phyloP scores from a whole-genome alignment of 1,140 invertebrate genomes.

The Helicoverpa zea region DNA sequence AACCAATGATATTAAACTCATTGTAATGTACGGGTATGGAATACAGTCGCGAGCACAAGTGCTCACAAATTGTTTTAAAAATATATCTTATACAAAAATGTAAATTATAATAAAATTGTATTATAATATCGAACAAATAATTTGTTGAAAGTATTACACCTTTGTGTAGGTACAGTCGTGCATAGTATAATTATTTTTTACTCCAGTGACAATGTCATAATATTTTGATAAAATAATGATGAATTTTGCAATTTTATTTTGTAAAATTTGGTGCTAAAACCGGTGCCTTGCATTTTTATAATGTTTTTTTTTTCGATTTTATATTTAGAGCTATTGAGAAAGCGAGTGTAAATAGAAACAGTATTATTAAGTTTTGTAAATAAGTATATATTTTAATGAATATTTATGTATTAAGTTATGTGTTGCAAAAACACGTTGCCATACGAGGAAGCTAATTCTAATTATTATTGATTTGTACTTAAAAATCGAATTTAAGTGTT shows the following conservation, averaged over 20 bases:
- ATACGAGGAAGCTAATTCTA: slow-evolving; percentile 60
- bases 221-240: neutral
- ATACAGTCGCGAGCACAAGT: slow-evolving; percentile 17
- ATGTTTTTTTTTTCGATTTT: slow-evolving; percentile 48
- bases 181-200: slow-evolving; percentile 20
- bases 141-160: neutral
- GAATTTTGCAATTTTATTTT: slow-evolving; percentile 11
- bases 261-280: slow-evolving; percentile 53
- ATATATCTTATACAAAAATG: slow-evolving; percentile 16
- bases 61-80: slow-evolving; percentile 29
- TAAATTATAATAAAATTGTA: slow-evolving; percentile 6
- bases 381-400: slow-evolving; percentile 60
- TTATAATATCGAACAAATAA: neutral
- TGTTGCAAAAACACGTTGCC: slow-evolving; percentile 70
- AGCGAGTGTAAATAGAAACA: slow-evolving; percentile 66
- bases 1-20: slow-evolving; percentile 6
- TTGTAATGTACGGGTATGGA: slow-evolving; percentile 34
- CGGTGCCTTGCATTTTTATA: slow-evolving; percentile 67
- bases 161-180: slow-evolving; percentile 21
- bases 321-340: slow-evolving; percentile 58
- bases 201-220: neutral
- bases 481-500: slow-evolving; percentile 78
- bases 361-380: slow-evolving; percentile 70
- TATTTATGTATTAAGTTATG: slow-evolving; percentile 63
- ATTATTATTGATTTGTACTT: slow-evolving; percentile 73